phyloP scores from a whole-genome alignment of 2,797 vertebrate species.

The Schizopygopsis pylzovi region DNA sequence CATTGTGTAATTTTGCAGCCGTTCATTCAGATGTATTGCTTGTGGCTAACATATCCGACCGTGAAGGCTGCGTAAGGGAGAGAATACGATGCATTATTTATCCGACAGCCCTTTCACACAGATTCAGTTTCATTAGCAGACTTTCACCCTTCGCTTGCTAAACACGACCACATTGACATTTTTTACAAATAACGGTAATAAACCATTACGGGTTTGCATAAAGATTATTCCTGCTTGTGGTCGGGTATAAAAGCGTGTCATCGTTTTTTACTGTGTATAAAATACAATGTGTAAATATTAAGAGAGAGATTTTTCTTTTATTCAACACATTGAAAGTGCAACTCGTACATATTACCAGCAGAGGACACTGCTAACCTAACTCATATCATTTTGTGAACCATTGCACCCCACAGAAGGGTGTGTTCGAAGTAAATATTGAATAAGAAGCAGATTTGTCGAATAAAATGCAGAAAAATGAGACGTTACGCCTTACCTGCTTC shows the following conservation, averaged over 20 bases:
- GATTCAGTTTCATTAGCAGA: slow-evolving; percentile 22
- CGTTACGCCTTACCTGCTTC: background rate
- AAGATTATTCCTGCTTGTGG: background rate
- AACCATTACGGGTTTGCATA: background rate
- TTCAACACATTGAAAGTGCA: background rate
- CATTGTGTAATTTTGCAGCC: background rate
- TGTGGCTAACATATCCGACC: background rate
- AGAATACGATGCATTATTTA: slow-evolving; percentile 30
- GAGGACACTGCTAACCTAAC: slow-evolving; percentile 43
- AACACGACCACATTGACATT: background rate
- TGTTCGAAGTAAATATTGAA: slow-evolving; percentile 40
- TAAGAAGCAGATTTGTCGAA: background rate
- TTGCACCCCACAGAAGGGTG: slow-evolving; percentile 47
- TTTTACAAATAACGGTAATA: background rate
- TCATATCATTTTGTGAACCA: background rate
- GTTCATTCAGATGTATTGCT: background rate
- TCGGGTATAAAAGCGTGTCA: background rate
- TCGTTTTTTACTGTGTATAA: background rate
- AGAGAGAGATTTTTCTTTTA: background rate
- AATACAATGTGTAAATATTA: background rate
- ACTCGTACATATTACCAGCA: slow-evolving; percentile 11
- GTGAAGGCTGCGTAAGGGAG: background rate
- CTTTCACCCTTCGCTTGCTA: slow-evolving; percentile 16
- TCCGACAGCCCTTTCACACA: background rate
- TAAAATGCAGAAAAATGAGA: background rate